A percentile compares a stretch with the other conserved stretches of the same genome.
Conservation (phyloP, 2,888 invertebrate genomes). For the Volucella inanis region DNA sequence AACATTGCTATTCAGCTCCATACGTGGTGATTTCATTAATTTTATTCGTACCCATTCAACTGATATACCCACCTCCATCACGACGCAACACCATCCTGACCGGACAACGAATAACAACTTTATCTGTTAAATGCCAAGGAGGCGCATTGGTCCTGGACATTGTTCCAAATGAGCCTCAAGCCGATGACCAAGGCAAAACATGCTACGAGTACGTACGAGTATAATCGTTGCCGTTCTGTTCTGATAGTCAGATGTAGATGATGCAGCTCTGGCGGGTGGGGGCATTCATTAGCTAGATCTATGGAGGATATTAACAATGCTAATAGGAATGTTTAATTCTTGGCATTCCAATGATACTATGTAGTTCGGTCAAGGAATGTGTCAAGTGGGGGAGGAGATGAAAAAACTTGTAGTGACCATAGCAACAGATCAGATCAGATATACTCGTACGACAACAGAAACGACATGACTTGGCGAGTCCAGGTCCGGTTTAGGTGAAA, state of each 20-base stretch:
- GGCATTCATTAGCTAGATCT: slow-evolving; percentile 51
- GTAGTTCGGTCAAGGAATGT: not conserved
- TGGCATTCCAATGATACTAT: slow-evolving; percentile 39
- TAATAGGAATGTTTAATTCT: slow-evolving; percentile 60
- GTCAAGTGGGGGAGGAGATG: not conserved
- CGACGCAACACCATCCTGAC: not conserved
- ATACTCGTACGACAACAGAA: slow-evolving; percentile 1
- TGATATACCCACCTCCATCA: not conserved
- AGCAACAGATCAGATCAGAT: slow-evolving; percentile 34
- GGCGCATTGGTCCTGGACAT: slow-evolving; percentile 41
- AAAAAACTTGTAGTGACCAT: not conserved
- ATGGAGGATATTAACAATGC: slow-evolving; percentile 56
- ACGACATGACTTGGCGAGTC: slow-evolving; percentile 9
- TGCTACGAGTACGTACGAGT: slow-evolving; percentile 6
- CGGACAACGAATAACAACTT: slow-evolving; percentile 25
- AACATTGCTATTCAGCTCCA: slow-evolving; percentile 56
- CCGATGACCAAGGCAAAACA: slow-evolving; percentile 33
- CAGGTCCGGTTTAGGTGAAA: slow-evolving; percentile 16
- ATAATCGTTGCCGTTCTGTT: not conserved
- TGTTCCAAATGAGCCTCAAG: slow-evolving; percentile 34
- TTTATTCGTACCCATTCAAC: slow-evolving; percentile 56
- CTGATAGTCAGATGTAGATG: not conserved
- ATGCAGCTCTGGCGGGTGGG: slow-evolving; percentile 7
- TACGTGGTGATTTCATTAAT: slow-evolving; percentile 64
- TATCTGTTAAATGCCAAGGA: slow-evolving; percentile 57